Conservation (phyloP, 2,113 vertebrate genomes). For the Grallaria varia region DNA sequence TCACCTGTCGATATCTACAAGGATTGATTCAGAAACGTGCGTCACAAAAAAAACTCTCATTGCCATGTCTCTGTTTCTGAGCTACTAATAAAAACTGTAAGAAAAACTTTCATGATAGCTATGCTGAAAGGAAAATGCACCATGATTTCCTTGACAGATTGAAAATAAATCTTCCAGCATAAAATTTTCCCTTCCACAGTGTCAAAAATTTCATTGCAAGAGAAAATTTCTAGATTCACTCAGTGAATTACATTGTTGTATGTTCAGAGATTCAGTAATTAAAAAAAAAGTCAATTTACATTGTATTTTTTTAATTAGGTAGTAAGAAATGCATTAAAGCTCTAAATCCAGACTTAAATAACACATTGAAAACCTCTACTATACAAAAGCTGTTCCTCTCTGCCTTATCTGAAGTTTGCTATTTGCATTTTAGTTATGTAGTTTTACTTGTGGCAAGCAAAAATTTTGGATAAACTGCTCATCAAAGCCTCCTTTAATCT, state of each 20-base stretch:
- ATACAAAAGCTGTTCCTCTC: background rate
- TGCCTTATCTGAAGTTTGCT: background rate
- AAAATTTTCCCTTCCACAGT: background rate
- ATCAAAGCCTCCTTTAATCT: background rate
- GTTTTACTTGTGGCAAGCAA: background rate
- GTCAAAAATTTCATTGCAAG: background rate
- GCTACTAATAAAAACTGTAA: background rate
- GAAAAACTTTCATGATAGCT: background rate
- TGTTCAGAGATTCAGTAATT: background rate
- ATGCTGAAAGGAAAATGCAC: background rate
- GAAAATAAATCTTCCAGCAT: background rate
- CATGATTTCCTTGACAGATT: background rate
- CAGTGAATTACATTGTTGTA: background rate
- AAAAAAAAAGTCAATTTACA: constrained; percentile 1
- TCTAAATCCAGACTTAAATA: background rate
- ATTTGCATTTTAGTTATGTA: background rate
- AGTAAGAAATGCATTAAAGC: background rate
- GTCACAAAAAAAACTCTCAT: background rate
- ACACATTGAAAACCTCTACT: background rate
- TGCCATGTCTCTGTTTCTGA: background rate
- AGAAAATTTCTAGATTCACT: background rate
- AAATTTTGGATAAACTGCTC: background rate
- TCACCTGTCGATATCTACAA: background rate
- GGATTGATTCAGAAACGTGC: background rate
- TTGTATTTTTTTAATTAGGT: constrained; percentile 37